These are phyloP conservation scores for Crocidura indochinensis DNA, from an alignment of 2,797 vertebrate genomes.

Conservation along the genomic window DNA sequence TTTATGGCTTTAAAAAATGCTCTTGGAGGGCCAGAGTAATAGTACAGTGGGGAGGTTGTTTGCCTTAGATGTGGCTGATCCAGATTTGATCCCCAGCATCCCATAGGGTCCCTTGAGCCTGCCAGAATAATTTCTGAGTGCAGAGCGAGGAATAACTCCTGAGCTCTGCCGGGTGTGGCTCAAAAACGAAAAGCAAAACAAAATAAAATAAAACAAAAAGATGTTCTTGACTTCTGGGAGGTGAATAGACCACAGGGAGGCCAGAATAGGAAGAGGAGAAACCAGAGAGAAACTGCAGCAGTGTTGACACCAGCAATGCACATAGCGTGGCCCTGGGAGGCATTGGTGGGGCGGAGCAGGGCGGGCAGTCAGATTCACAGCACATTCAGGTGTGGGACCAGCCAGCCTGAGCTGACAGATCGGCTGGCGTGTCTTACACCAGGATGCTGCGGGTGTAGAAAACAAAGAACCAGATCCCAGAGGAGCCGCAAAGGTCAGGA, in stretches of 20 bases:
- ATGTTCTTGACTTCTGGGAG: background rate
- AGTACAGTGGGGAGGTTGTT: too few species aligned
- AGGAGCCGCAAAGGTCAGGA: conserved; percentile 22
- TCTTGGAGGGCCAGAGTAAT: too few species aligned
- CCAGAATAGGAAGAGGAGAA: background rate
- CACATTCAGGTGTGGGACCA: background rate
- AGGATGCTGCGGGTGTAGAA: background rate
- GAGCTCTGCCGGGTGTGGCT: too few species aligned
- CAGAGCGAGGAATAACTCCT: too few species aligned
- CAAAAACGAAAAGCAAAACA: too few species aligned
- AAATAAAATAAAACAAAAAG: background rate
- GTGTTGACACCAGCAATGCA: background rate
- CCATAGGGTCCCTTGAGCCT: too few species aligned
- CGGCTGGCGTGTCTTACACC: background rate
- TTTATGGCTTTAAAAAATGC: background rate
- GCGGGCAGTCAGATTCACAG: background rate
- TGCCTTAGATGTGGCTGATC: too few species aligned
- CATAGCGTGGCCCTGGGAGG: fast-evolving
- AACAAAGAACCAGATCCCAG: conserved; percentile 12
- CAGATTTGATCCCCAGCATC: too few species aligned
- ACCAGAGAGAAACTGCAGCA: background rate
- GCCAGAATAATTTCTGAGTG: too few species aligned
- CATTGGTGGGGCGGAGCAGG: background rate
- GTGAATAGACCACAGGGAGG: background rate
- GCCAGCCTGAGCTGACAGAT: background rate